Percentiles rank a stretch among this genome's conserved stretches.
Evolutionary conservation across 2,113 vertebrate genomes (phyloP).

Genomic region (Gallinago jamesoni): DNA sequence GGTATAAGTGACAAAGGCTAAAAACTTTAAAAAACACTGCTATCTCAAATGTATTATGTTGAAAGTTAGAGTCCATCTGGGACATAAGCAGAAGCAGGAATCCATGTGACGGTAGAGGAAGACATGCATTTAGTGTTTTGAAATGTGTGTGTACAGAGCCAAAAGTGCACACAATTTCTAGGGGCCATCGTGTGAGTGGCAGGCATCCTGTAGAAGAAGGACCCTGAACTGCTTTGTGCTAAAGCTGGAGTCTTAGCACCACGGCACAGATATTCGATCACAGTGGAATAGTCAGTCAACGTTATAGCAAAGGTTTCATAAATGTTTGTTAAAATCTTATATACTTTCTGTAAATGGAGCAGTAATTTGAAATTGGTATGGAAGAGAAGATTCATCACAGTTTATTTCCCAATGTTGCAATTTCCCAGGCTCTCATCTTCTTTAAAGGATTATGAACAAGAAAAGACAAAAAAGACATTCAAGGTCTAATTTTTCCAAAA

Average conservation of each 20-base stretch:
- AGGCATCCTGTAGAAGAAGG: not conserved
- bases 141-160: not conserved
- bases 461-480: not conserved
- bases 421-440: not conserved
- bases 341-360: not conserved
- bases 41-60: not conserved
- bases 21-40: not conserved
- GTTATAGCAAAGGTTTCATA: not conserved
- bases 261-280: not conserved
- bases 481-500: not conserved
- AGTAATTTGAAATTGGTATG: not conserved
- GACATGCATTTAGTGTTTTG: not conserved
- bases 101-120: not conserved
- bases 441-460: not conserved
- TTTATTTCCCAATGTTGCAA: not conserved
- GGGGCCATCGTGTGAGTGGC: not conserved
- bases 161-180: not conserved
- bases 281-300: not conserved
- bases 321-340: not conserved
- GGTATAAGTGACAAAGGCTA: not conserved
- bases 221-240: no score
- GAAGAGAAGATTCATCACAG: not conserved
- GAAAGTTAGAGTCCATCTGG: not conserved
- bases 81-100: not conserved
- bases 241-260: not conserved